Conservation (phyloP, 2,113 vertebrate species). For the Ptychochromis oligacanthus region DNA sequence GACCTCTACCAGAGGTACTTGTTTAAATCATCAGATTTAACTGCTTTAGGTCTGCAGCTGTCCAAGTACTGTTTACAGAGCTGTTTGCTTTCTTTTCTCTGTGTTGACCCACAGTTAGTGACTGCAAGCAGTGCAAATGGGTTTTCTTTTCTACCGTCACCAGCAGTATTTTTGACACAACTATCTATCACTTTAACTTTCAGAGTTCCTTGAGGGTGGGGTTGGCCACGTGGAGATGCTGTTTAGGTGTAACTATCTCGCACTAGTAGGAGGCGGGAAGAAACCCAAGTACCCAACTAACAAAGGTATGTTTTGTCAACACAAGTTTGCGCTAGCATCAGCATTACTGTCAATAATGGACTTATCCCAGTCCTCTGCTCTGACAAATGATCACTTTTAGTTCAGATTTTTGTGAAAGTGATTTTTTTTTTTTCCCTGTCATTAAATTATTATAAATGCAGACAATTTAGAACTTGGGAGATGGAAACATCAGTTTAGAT, state of each 20-base stretch:
- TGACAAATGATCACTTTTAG: background rate
- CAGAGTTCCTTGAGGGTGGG: slow-evolving; percentile 97
- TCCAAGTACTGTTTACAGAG: background rate
- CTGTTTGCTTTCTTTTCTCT: background rate
- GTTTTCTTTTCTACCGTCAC: background rate
- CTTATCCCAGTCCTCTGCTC: background rate
- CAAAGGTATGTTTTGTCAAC: slow-evolving; percentile 85
- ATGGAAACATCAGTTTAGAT: too few relatives aligned
- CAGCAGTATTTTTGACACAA: background rate
- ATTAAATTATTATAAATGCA: background rate
- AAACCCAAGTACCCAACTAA: slow-evolving; percentile 98
- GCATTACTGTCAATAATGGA: background rate
- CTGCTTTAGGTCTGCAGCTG: background rate
- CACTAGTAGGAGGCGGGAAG: slow-evolving; percentile 96
- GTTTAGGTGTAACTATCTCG: slow-evolving; percentile 98
- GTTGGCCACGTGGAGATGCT: slow-evolving; percentile 98
- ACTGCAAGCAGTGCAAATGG: background rate
- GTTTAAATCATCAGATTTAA: background rate
- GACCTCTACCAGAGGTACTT: slow-evolving; percentile 11
- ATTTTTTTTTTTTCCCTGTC: background rate
- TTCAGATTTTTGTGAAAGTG: background rate
- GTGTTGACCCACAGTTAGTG: background rate
- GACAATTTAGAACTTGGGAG: background rate
- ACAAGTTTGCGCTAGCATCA: background rate
- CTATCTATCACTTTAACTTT: slow-evolving; percentile 32